phyloP scores from a whole-genome alignment of 2,888 invertebrate species.

The Perizoma affinitatum region DNA sequence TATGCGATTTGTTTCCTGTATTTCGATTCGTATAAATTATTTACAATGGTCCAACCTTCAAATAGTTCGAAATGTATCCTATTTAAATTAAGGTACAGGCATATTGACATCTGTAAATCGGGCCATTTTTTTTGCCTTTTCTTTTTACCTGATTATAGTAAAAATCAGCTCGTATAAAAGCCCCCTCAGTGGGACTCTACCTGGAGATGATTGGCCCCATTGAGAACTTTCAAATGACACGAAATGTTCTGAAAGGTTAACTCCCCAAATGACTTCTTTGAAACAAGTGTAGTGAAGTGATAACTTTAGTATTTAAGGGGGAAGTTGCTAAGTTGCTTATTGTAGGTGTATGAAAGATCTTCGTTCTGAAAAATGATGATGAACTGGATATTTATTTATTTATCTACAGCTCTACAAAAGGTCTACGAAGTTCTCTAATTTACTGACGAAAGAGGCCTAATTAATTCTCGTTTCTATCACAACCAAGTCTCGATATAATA shows the following conservation, averaged over 20 bases:
- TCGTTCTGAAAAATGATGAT: background rate
- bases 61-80: no score
- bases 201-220: slow-evolving; percentile 10
- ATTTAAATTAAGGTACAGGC: no score
- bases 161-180: slow-evolving; percentile 3
- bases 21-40: no score
- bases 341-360: background rate
- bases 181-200: slow-evolving; percentile 11
- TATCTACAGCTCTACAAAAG: background rate
- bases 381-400: background rate
- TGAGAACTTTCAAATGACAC: slow-evolving; percentile 20
- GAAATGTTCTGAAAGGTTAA: slow-evolving; percentile 16
- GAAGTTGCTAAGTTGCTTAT: slow-evolving; percentile 3
- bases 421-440: background rate
- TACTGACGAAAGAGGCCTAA: no score
- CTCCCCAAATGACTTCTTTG: slow-evolving; percentile 9
- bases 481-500: no score
- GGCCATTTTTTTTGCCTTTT: no score
- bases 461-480: no score
- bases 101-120: no score
- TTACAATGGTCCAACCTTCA: no score
- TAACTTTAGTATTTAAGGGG: slow-evolving; percentile 1
- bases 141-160: no score
- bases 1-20: no score
- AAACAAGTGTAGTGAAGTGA: slow-evolving; percentile 3